A percentile compares a stretch with the other conserved stretches of the same genome.
Evolutionary conservation across 2,113 vertebrate species (phyloP).

Genomic region (Ceyx cyanopectus): DNA sequence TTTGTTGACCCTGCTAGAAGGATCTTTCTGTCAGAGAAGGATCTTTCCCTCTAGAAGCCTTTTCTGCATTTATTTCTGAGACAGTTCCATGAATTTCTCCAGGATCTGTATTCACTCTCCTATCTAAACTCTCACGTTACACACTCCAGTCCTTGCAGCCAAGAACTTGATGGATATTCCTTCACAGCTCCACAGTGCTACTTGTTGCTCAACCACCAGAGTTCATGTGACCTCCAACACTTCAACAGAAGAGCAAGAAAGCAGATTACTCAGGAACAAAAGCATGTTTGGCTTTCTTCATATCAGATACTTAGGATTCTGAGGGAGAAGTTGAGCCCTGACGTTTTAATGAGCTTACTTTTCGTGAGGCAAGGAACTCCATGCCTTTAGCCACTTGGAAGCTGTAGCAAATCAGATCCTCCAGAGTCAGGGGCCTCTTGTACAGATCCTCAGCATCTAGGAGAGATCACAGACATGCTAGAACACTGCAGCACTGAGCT

Average conservation of each 20-base stretch:
- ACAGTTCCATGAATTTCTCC: not conserved
- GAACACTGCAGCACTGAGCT: not conserved
- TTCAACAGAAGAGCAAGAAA: not conserved
- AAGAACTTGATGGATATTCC: not conserved
- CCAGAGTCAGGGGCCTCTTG: constrained; percentile 89
- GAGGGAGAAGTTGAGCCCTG: not conserved
- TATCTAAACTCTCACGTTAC: not conserved
- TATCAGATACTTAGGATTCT: not conserved
- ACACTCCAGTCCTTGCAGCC: not conserved
- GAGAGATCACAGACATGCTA: constrained; percentile 10
- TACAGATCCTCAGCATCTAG: constrained; percentile 91
- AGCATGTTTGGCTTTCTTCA: not conserved
- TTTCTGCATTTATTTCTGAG: not conserved
- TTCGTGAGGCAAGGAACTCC: constrained; percentile 94
- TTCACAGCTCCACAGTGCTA: not conserved
- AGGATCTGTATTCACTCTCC: not conserved
- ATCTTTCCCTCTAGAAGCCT: not conserved
- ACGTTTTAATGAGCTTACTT: constrained; percentile 76
- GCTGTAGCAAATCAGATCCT: constrained; percentile 95
- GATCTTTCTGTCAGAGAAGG: not conserved
- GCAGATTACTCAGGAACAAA: not conserved
- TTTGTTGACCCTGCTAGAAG: not conserved
- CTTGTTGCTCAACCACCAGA: not conserved
- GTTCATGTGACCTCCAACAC: not conserved
- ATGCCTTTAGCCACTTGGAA: constrained; percentile 97